phyloP scores from a whole-genome alignment of 2,113 vertebrate genomes.

The Cheilinus undulatus region DNA sequence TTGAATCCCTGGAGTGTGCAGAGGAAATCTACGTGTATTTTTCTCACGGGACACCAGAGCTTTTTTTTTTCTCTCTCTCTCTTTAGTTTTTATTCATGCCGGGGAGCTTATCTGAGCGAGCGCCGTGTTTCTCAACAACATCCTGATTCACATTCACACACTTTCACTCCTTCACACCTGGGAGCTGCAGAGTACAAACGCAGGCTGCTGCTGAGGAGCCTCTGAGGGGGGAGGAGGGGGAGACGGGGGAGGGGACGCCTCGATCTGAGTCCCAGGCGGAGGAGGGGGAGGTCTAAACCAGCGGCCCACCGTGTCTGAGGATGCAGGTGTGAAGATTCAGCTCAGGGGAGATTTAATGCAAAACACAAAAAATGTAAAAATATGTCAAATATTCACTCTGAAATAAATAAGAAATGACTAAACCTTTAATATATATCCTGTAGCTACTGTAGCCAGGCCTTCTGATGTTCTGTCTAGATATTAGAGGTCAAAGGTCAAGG shows the following conservation, averaged over 20 bases:
- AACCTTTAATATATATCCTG: too few species aligned
- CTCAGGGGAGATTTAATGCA: background rate
- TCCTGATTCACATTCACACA: slow-evolving; percentile 57
- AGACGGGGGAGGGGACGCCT: slow-evolving; percentile 12
- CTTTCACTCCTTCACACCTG: slow-evolving; percentile 46
- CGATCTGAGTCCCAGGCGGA: background rate
- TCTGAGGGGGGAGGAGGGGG: slow-evolving; percentile 15
- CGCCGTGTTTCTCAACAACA: slow-evolving; percentile 42
- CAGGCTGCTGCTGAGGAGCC: slow-evolving; percentile 11
- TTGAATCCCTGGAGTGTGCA: slow-evolving; percentile 33
- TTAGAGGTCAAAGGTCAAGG: too few species aligned
- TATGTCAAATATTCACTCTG: too few species aligned
- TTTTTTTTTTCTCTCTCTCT: background rate
- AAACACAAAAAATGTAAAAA: too few species aligned
- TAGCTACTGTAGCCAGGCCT: too few species aligned
- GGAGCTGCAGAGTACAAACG: slow-evolving; percentile 53
- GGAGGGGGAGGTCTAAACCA: background rate
- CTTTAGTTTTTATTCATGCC: slow-evolving; percentile 32
- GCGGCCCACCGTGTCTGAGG: background rate
- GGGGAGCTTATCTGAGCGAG: slow-evolving; percentile 38
- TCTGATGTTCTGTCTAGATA: too few species aligned
- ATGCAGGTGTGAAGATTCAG: background rate
- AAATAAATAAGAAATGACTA: too few species aligned
- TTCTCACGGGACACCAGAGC: slow-evolving; percentile 29
- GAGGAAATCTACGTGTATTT: slow-evolving; percentile 1